phyloP scores from a whole-genome alignment of 2,113 vertebrate species.

The Clarias macrocephalus region DNA sequence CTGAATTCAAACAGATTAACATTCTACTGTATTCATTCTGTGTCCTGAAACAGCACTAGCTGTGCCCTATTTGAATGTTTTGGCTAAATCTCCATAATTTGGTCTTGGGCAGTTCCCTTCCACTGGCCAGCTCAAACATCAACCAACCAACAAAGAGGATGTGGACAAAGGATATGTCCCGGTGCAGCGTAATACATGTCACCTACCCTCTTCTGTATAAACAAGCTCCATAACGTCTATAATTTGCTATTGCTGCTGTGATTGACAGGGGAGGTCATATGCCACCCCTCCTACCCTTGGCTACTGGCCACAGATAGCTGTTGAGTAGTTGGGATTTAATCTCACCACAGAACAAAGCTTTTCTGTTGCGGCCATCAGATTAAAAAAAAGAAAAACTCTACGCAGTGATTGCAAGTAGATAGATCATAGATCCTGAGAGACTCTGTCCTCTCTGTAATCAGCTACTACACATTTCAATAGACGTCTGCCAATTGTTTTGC shows the following conservation, averaged over 20 bases:
- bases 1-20: not conserved
- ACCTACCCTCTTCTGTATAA: not conserved
- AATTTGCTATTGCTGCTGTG: not conserved
- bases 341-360: not conserved
- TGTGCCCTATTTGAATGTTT: not conserved
- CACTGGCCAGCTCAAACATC: not conserved
- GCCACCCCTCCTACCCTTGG: not conserved
- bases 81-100: not conserved
- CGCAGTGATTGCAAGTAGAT: too few species aligned
- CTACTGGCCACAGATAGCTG: not conserved
- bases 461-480: not conserved
- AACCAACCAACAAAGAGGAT: not conserved
- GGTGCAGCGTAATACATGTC: not conserved
- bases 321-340: not conserved
- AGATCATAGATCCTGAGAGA: not conserved
- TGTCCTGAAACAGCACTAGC: not conserved
- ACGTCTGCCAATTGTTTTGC: not conserved
- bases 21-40: not conserved
- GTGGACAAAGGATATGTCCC: not conserved
- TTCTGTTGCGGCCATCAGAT: not conserved
- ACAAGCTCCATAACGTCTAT: too few species aligned
- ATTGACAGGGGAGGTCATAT: not conserved
- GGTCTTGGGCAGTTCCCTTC: not conserved
- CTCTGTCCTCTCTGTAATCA: not conserved
- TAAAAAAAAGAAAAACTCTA: too few species aligned